A percentile compares a stretch with the other conserved stretches of the same genome.
These are phyloP conservation scores for Parapristionchus giblindavisi DNA, from an alignment of 2,888 invertebrate species.

Conservation along the genomic window DNA sequence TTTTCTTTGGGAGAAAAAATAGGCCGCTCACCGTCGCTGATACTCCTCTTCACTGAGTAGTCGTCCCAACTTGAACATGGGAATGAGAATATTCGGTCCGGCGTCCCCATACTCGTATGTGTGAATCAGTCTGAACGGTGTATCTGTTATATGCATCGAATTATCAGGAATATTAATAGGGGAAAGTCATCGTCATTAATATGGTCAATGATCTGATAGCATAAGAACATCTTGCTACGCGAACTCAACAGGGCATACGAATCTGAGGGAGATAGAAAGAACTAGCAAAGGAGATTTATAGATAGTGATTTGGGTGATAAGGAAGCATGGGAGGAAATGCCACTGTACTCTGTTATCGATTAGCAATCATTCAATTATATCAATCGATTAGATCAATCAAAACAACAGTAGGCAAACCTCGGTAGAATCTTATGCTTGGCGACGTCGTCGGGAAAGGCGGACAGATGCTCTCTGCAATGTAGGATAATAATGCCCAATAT, in stretches of 20 bases:
- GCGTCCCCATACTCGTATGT: slow-evolving; percentile 98
- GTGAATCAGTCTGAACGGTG: slow-evolving; percentile 74
- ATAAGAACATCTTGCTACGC: not conserved
- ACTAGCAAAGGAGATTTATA: no score
- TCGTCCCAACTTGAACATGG: slow-evolving; percentile 90
- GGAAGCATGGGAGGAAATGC: no score
- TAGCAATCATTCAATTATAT: no score
- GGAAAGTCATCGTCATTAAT: no score
- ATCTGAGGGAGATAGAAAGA: not conserved
- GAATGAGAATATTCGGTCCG: slow-evolving; percentile 90
- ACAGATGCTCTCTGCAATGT: slow-evolving; percentile 77
- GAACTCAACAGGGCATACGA: not conserved
- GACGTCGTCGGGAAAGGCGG: slow-evolving; percentile 89
- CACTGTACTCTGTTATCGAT: no score
- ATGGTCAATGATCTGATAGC: no score
- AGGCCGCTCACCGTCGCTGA: slow-evolving; percentile 76
- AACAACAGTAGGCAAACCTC: no score
- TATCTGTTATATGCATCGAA: not conserved
- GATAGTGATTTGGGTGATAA: no score
- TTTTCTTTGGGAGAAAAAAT: no score
- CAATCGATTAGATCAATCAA: no score
- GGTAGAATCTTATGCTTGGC: slow-evolving; percentile 94
- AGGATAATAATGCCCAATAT: no score
- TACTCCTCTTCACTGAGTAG: slow-evolving; percentile 89
- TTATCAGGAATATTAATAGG: no score